A percentile compares a stretch with the other conserved stretches of the same genome.
phyloP scores from a whole-genome alignment of 2,888 invertebrate genomes.

The Brachycybe producta region DNA sequence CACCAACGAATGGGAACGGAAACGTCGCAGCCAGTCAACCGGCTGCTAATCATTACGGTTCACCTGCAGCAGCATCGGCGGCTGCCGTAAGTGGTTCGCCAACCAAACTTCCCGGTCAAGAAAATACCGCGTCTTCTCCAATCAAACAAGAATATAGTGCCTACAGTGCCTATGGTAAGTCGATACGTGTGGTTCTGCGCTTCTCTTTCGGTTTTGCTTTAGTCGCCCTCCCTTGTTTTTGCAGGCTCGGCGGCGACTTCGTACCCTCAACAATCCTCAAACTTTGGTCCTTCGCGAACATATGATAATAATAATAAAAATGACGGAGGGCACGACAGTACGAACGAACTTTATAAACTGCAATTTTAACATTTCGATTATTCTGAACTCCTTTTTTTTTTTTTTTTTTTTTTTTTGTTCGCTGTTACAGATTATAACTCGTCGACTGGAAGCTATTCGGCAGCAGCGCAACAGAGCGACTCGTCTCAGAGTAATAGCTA shows the following conservation, averaged over 20 bases:
- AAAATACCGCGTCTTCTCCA: background rate
- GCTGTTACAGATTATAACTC: background rate
- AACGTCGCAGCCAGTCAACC: background rate
- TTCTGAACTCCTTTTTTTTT: background rate
- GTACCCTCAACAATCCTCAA: no score
- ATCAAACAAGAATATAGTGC: conserved; percentile 4
- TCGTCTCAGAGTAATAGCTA: conserved; percentile 2
- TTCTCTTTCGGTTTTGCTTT: no score
- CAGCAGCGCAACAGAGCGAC: background rate
- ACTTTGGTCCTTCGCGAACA: no score
- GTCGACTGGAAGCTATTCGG: background rate
- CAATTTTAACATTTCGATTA: background rate
- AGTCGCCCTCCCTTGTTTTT: no score
- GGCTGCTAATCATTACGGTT: background rate
- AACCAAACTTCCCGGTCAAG: background rate
- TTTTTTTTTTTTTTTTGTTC: background rate
- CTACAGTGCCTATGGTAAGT: no score
- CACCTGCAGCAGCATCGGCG: background rate
- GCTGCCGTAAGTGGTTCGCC: background rate
- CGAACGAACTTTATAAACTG: background rate
- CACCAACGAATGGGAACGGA: background rate
- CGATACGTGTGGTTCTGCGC: no score
- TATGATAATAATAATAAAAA: no score
- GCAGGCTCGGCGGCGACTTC: no score
- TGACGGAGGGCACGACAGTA: no score